phyloP scores from a whole-genome alignment of 2,797 vertebrate genomes.

The Telmatherina bonti region DNA sequence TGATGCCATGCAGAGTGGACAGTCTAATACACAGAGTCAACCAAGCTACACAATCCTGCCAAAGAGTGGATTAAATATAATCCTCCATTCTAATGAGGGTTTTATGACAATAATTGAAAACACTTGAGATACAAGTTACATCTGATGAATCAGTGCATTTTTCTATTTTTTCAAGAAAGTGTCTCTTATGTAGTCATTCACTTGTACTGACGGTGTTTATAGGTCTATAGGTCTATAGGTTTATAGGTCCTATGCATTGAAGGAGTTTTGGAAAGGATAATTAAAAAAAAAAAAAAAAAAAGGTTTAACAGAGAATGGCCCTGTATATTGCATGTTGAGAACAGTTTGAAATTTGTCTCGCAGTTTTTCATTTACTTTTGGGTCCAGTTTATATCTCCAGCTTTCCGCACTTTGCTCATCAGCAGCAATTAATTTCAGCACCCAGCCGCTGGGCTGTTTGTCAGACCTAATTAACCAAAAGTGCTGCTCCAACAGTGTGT shows the following conservation, averaged over 20 bases:
- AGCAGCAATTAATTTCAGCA: constrained; percentile 21
- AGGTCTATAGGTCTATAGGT: too few relatives aligned
- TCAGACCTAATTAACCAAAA: constrained; percentile 54
- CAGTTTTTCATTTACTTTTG: background rate
- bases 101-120: constrained; percentile 41
- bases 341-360: constrained; percentile 9
- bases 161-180: constrained; percentile 6
- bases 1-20: background rate
- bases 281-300: background rate
- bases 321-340: background rate
- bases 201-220: background rate
- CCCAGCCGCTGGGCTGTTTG: constrained; percentile 20
- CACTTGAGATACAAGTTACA: constrained; percentile 22
- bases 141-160: constrained; percentile 19
- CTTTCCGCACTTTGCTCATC: constrained; percentile 17
- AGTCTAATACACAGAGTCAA: constrained; percentile 20
- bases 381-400: background rate
- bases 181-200: background rate
- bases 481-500: constrained; percentile 28
- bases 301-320: background rate
- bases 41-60: constrained; percentile 21
- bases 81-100: constrained; percentile 46
- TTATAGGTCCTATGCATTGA: background rate
- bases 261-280: background rate
- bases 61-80: constrained; percentile 47